These are phyloP conservation scores for Oplegnathus fasciatus DNA, from an alignment of 2,113 vertebrate species.

Conservation along the genomic window DNA sequence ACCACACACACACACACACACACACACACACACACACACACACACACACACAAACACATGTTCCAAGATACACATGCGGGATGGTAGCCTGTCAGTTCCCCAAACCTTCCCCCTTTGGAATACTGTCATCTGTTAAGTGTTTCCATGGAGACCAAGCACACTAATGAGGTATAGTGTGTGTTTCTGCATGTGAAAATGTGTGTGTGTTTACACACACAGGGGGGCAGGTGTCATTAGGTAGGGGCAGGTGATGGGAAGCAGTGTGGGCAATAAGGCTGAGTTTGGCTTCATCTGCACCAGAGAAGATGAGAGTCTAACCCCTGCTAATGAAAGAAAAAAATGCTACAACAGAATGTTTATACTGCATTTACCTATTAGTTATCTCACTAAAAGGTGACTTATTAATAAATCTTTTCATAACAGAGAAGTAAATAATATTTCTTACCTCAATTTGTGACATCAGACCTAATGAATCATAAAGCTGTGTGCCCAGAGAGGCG, in stretches of 20 bases:
- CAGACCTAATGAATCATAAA: constrained; percentile 32
- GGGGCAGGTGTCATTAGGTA: constrained; percentile 48
- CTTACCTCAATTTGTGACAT: background rate
- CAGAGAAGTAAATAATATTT: background rate
- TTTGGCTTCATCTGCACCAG: constrained; percentile 14
- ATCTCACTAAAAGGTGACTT: background rate
- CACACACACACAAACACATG: background rate
- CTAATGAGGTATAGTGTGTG: constrained; percentile 71
- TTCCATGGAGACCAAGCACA: constrained; percentile 83
- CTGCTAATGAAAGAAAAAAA: background rate
- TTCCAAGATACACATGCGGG: constrained; percentile 43
- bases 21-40: constrained; percentile 13
- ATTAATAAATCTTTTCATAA: constrained; percentile 1
- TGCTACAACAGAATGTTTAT: background rate
- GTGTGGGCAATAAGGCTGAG: constrained; percentile 28
- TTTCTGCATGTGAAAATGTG: constrained; percentile 35
- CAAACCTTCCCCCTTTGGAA: constrained; percentile 69
- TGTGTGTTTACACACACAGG: constrained; percentile 42
- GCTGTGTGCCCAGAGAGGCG: constrained; percentile 28
- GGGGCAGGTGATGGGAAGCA: constrained; percentile 59
- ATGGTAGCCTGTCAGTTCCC: constrained; percentile 66
- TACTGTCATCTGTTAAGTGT: constrained; percentile 79
- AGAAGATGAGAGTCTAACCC: background rate
- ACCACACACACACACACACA: constrained; percentile 3
- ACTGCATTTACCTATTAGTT: background rate